Conservation (phyloP, 2,113 vertebrate species). For the Collichthys lucidus region DNA sequence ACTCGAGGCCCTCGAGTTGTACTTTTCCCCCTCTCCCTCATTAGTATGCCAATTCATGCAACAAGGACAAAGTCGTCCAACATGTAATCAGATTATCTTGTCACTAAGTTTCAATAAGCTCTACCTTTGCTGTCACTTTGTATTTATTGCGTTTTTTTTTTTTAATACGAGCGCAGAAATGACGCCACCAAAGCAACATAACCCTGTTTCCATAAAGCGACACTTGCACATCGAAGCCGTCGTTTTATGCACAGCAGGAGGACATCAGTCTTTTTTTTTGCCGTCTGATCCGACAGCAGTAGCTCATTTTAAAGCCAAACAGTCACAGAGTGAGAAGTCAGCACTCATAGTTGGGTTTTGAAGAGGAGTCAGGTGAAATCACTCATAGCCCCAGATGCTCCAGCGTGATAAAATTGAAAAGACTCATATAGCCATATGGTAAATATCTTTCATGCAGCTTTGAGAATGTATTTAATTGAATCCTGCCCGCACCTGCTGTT, state of each 20-base stretch:
- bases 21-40: no score
- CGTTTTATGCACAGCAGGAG: background rate
- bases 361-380: background rate
- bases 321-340: background rate
- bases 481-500: background rate
- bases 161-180: background rate
- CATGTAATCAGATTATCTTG: background rate
- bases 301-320: background rate
- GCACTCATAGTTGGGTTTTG: background rate
- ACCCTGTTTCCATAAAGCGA: background rate
- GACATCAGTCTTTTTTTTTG: background rate
- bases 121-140: background rate
- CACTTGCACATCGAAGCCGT: background rate
- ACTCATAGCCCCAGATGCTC: background rate
- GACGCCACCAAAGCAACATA: background rate
- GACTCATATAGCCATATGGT: conserved; percentile 6
- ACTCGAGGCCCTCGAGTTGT: background rate
- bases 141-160: background rate
- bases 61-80: background rate
- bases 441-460: background rate
- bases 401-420: background rate
- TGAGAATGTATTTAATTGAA: background rate
- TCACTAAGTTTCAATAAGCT: background rate
- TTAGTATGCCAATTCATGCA: background rate
- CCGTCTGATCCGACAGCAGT: background rate